Evolutionary conservation across 2,113 vertebrate genomes (phyloP).

Genomic region (Protobothrops mucrosquamatus): DNA sequence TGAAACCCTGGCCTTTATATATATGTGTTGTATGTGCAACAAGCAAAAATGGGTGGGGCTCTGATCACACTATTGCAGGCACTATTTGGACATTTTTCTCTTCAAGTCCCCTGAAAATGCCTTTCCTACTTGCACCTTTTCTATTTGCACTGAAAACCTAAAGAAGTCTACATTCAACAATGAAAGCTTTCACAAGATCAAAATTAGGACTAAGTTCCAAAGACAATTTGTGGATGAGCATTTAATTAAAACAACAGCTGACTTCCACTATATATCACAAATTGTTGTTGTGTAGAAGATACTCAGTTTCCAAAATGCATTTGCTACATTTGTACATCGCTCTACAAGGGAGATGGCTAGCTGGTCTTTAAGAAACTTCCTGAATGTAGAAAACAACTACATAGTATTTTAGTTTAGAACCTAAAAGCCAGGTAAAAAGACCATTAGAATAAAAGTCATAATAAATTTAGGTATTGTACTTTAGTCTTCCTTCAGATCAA

Average conservation of each 20-base stretch:
- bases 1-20: background rate
- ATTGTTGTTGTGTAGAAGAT: background rate
- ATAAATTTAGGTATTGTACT: conserved; percentile 29
- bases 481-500: conserved; percentile 15
- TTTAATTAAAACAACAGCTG: background rate
- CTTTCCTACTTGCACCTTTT: background rate
- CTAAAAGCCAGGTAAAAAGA: background rate
- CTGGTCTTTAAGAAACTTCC: background rate
- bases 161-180: background rate
- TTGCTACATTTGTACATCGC: background rate
- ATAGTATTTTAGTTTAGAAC: background rate
- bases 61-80: background rate
- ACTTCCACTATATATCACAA: background rate
- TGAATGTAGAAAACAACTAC: background rate
- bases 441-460: background rate
- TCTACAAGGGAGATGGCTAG: background rate
- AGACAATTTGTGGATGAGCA: background rate
- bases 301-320: background rate
- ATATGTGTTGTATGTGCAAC: background rate
- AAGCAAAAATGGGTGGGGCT: background rate
- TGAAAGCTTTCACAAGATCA: background rate
- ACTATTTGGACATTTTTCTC: background rate
- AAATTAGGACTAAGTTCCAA: background rate
- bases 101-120: background rate
- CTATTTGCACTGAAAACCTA: background rate